Evolutionary conservation across 2,113 vertebrate species (phyloP).

Genomic region (Zosterops hypoxanthus): DNA sequence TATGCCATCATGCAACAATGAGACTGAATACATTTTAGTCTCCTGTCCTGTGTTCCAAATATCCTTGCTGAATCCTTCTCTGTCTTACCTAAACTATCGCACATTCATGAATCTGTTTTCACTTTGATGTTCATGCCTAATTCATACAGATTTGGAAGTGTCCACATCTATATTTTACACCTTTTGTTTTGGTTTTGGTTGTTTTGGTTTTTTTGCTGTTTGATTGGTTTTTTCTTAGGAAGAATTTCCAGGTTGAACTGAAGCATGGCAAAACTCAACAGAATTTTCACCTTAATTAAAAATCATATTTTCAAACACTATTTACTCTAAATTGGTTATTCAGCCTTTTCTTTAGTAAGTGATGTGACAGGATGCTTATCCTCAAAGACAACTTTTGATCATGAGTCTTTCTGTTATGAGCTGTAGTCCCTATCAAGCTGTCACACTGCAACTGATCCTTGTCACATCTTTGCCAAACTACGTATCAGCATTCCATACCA

Average conservation of each 20-base stretch:
- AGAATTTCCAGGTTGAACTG: neutral
- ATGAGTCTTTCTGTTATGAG: neutral
- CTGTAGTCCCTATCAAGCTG: neutral
- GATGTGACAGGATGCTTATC: neutral
- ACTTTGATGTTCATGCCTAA: neutral
- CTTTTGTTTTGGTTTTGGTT: neutral
- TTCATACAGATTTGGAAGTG: neutral
- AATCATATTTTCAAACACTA: neutral
- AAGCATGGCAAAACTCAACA: neutral
- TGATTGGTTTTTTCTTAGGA: neutral
- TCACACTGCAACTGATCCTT: neutral
- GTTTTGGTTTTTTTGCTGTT: neutral
- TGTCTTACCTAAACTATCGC: neutral
- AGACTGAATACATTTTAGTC: neutral
- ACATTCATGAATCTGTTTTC: neutral
- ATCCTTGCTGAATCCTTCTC: neutral
- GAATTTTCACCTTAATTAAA: neutral
- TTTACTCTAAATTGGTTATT: neutral
- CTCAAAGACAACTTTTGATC: neutral
- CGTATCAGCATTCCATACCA: neutral
- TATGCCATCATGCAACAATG: constrained; percentile 40
- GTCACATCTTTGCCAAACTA: neutral
- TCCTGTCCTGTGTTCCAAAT: neutral
- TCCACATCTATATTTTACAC: neutral
- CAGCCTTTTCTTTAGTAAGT: neutral